Evolutionary conservation across 2,797 vertebrate species (phyloP).

Genomic region (Pseudochirops corinnae): DNA sequence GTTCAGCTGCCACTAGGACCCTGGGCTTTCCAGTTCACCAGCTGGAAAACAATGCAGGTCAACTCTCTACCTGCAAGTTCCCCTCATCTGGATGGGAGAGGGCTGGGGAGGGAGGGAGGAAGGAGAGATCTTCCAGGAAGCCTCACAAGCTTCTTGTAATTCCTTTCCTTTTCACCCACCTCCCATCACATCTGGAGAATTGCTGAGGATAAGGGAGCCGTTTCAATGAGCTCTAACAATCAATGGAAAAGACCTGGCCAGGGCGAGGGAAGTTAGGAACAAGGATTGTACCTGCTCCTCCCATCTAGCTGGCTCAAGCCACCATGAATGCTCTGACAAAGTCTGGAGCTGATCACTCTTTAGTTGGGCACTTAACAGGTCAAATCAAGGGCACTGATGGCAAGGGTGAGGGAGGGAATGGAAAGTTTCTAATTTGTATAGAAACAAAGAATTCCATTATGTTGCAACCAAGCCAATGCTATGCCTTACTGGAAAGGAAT

Average conservation of each 20-base stretch:
- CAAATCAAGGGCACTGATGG: neutral
- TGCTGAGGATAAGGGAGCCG: neutral
- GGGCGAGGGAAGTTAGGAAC: neutral
- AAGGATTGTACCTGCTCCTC: neutral
- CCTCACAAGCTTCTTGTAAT: neutral
- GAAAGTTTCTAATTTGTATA: slow-evolving; percentile 10
- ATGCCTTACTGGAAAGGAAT: slow-evolving; percentile 46
- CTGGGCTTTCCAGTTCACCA: neutral
- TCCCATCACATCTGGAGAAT: neutral
- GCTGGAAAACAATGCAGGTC: neutral
- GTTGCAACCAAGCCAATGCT: slow-evolving; percentile 25
- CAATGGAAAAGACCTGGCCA: neutral
- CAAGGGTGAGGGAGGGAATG: slow-evolving; percentile 3
- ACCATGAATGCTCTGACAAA: neutral
- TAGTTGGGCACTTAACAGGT: neutral
- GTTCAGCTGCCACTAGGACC: slow-evolving; percentile 4
- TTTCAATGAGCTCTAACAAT: neutral
- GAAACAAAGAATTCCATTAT: slow-evolving; percentile 33
- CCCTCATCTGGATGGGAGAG: too few relatives aligned
- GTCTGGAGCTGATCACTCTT: neutral
- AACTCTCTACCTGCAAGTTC: neutral
- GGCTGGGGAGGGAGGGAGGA: too few relatives aligned
- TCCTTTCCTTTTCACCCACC: neutral
- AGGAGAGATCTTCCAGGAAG: neutral
- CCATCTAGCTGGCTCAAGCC: neutral